Base-by-base conservation (phyloP, 2,888 invertebrate species). In the Adelognathus sp. region DNA sequence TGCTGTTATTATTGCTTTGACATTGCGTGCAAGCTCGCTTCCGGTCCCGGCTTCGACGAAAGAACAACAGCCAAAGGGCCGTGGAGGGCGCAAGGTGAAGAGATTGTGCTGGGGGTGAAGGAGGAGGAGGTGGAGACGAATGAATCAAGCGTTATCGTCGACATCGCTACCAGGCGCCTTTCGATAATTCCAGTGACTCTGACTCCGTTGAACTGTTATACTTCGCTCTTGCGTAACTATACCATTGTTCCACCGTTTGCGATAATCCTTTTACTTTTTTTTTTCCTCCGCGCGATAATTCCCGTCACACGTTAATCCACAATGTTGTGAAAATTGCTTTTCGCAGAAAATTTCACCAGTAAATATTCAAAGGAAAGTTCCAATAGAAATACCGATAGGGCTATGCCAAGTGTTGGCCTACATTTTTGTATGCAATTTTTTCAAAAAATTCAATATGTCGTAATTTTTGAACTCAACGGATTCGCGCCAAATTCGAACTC, bases 1-100 rank as follows among this genome's bases (percentile, higher is more conserved):
- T 27, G 44, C 58, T 36, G 21, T 74, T 66, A 71, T 79, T 75
- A 71, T 60, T 54, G 75, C 71, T 83, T 76, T 79, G 81, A 83
- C 81, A 80, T 83, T 81, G 83, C 83, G 79, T 83, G 83, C 72
- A 33, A 31, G 36, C 61, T 24, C 16, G 69, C 61, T 75, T 75
- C 75, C 79, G 21, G 75, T 27, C 54, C 31, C 71, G 54, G 46
- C 41, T 79, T 79, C 60, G 39, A 39, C 70, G 75, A 75, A 66
- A 44, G n/a, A 33, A 66, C 54, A 71, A 66, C 44, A 60, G 21
- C 18, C 3, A 58, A 33, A 60, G 18, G 16, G 11, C 27, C 36
- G 50, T 4, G 50, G 21, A 6, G 29, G n/a, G 14, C 6, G n/a
- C 29, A 14, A 4, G 54, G 14, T 33, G 46, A 27, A 56, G 70